phyloP scores from a whole-genome alignment of 2,888 invertebrate genomes.

The Hypsopygia costalis region DNA sequence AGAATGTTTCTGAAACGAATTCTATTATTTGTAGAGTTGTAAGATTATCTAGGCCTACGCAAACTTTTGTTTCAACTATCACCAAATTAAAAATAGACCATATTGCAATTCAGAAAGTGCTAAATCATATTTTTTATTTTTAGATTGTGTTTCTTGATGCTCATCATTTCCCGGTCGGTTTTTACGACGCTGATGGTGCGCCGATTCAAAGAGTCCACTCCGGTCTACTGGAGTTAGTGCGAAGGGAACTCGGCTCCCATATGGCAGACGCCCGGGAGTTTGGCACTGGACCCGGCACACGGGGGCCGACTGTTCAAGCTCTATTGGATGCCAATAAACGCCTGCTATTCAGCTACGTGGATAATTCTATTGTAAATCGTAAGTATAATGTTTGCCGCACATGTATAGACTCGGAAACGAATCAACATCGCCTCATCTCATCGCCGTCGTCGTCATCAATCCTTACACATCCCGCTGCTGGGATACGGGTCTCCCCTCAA shows the following conservation, averaged over 20 bases:
- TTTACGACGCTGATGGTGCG: constrained; percentile 64
- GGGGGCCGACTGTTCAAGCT: constrained; percentile 68
- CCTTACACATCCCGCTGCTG: no score
- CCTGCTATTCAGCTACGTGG: constrained; percentile 78
- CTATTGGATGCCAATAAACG: constrained; percentile 68
- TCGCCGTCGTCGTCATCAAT: no score
- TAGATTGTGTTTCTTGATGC: constrained; percentile 89
- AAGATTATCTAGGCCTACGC: no score
- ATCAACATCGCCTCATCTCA: no score
- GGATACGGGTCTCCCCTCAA: no score
- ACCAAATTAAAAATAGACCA: no score
- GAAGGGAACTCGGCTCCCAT: constrained; percentile 78
- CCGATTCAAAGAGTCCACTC: constrained; percentile 74
- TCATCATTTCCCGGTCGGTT: constrained; percentile 88
- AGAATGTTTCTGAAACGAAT: no score
- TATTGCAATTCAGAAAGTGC: no score
- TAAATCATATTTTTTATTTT: no score
- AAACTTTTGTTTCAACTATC: no score
- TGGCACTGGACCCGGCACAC: constrained; percentile 53
- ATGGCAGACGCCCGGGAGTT: constrained; percentile 67
- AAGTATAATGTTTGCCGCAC: constrained; percentile 23
- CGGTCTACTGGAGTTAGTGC: constrained; percentile 76
- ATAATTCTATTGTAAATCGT: constrained; percentile 65
- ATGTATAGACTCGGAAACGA: no score
- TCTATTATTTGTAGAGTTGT: no score